Base-by-base conservation (phyloP, 2,888 invertebrate species). In the Trachelus tabidus region DNA sequence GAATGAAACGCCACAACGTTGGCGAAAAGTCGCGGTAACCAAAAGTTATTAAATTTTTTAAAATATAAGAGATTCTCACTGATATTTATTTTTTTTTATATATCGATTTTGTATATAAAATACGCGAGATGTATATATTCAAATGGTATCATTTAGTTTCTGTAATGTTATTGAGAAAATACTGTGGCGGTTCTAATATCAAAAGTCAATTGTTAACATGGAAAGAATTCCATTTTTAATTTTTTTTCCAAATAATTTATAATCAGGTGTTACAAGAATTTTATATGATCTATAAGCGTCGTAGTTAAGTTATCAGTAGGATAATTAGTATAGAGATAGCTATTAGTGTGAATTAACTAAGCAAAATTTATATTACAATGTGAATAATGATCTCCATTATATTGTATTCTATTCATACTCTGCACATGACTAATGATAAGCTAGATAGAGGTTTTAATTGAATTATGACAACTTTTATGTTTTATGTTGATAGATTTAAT, bases 1-100 rank as follows among this genome's bases (percentile, higher is more conserved):
- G 86, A 94, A 93, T 85, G 93, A 93, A 35, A 90, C 89, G 12
- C 84, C 85, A 9, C 89, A 88, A 73, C 87, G 85, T 78, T 86
- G 85, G 84, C 83, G 82, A 75, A 91, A 89, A 86, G 77, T 86
- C 56, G 85, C 88, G 4, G 79, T 87, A 76, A 81, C 86, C 15
- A 89, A 88, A 83, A 88, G 85, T 76, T 87, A 85, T 83, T 88
- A 81, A 82, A 40, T 40, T 71, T 76, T 15, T 56, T 34, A 33
- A 11, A 40, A 74, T 11, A 30, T 12, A 34, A 34, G 33, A 34
- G 33, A 34, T 71, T 71, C 12, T 71, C 71, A 56, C 4, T 71
- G 31, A 71, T 71, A 71, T 71, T 71, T 69, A 69, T 69, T 30
- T 69, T 11, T 11, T 31, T 40, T 23, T 56, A 23, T 23, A 23